Evolutionary conservation across 2,797 vertebrate genomes (phyloP), one percentile per base, ranked within the genome.

Genomic region (Morus bassanus): DNA sequence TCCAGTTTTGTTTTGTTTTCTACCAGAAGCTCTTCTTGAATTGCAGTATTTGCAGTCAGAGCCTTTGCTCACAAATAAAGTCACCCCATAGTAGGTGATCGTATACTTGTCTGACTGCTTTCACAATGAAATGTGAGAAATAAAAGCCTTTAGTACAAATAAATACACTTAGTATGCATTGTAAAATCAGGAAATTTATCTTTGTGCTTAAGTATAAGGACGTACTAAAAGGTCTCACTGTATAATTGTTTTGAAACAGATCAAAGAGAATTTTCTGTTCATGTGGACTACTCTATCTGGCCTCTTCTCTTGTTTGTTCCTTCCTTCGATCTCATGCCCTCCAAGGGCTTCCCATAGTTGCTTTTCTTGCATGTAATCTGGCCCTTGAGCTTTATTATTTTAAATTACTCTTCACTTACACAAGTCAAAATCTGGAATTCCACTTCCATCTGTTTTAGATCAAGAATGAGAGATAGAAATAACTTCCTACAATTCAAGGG

Each of bases 391-490:
- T 95, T 94, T 86, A 69, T 89, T 75, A 64, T 92, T 95, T 91
- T 91, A 93, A 95, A 95, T 94, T 96, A 78, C 78, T 95, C 65
- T 69, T 95, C 68, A 69, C 79, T 95, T 93, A 30, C 31, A 46
- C 30, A 50, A 85, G 69, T 92, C 15, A 88, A 93, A 96, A 89
- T 88, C 87, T 91, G 91, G 76, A 94, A 94, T 96, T 94, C 79
- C 43, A 60, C 50, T 89, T 94, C 91, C 94, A 96, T 76, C 78
- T 97, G 93, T 30, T 96, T 96, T 81, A 92, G 59, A 89, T 96
- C 59, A 89, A 65, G 81, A 89, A 88, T 1, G 10, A 89, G 88
- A 95, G 84, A 89, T 45, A 88, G 84, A 70, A 95, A 78, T 83
- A 81, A 59, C 53, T 91, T 95, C 56, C 45, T 84, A 56, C 56